A percentile compares a stretch with the other conserved stretches of the same genome.
phyloP scores from a whole-genome alignment of 2,888 invertebrate species.

The Calameuta pallipes region DNA sequence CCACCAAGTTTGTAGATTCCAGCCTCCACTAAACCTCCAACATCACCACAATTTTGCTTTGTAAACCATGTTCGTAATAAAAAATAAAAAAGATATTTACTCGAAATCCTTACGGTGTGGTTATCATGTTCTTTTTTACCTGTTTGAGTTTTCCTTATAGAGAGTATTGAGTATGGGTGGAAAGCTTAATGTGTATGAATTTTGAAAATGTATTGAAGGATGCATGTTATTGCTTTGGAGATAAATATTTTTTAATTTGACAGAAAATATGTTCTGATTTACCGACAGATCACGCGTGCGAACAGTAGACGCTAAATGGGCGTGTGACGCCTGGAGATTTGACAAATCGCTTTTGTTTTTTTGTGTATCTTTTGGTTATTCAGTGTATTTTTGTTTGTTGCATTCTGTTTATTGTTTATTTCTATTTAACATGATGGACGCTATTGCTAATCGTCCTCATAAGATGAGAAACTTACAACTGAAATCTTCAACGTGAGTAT shows the following conservation, averaged over 20 bases:
- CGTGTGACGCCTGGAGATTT: neutral
- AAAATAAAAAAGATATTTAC: constrained; percentile 25
- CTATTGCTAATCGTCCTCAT: neutral
- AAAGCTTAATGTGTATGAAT: neutral
- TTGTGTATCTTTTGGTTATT: constrained; percentile 2
- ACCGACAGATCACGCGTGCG: neutral
- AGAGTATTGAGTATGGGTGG: neutral
- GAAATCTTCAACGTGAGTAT: constrained; percentile 6
- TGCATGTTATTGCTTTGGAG: neutral
- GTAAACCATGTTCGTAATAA: constrained; percentile 65
- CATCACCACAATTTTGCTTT: constrained; percentile 59
- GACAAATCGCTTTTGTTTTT: constrained; percentile 3
- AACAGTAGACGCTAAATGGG: neutral
- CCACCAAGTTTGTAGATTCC: constrained; percentile 35
- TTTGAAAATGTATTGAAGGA: neutral
- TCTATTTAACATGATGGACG: constrained; percentile 2
- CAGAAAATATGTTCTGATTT: neutral
- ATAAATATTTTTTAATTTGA: neutral
- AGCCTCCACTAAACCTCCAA: constrained; percentile 43
- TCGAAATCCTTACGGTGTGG: neutral
- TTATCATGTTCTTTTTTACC: neutral
- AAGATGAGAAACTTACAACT: neutral
- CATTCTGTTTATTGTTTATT: neutral
- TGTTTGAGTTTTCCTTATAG: neutral
- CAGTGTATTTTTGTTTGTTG: neutral